Conservation (phyloP, 2,113 vertebrate species). For the Gobio gobio region DNA sequence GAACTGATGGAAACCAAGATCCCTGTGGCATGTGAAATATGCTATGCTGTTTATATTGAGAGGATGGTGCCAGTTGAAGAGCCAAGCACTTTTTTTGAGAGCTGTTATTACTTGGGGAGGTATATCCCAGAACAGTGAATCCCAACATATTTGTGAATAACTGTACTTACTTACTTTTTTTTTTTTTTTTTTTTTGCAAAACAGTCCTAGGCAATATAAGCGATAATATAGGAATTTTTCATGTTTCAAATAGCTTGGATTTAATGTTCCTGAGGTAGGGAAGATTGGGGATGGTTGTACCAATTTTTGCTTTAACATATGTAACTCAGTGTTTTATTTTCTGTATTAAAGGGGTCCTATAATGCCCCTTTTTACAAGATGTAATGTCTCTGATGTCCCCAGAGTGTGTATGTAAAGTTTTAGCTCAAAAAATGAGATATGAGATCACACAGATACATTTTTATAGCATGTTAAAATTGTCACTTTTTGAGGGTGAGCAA, state of each 20-base stretch:
- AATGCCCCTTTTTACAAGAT: too few relatives aligned
- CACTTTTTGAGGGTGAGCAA: too few relatives aligned
- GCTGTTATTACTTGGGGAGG: neutral
- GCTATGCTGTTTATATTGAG: slow-evolving; percentile 62
- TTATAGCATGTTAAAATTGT: too few relatives aligned
- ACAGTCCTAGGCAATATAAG: neutral
- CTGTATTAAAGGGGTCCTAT: too few relatives aligned
- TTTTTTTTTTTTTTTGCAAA: neutral
- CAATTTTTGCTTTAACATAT: neutral
- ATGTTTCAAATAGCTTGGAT: neutral
- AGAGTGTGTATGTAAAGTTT: too few relatives aligned
- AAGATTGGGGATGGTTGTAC: neutral
- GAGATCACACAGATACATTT: too few relatives aligned
- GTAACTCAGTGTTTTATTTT: neutral
- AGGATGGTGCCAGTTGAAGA: slow-evolving; percentile 58
- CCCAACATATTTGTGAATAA: neutral
- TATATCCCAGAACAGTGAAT: slow-evolving; percentile 12
- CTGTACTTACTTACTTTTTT: neutral
- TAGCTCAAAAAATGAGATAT: too few relatives aligned
- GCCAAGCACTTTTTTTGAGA: slow-evolving; percentile 42
- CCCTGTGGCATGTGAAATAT: slow-evolving; percentile 55
- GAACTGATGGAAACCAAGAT: slow-evolving; percentile 69
- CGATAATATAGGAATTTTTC: neutral
- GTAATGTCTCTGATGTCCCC: too few relatives aligned
- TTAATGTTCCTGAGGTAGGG: neutral